Percentiles rank a stretch among this genome's conserved stretches.
Evolutionary conservation across 1,140 invertebrate species (phyloP).

Genomic region (Monochamus saltuarius): DNA sequence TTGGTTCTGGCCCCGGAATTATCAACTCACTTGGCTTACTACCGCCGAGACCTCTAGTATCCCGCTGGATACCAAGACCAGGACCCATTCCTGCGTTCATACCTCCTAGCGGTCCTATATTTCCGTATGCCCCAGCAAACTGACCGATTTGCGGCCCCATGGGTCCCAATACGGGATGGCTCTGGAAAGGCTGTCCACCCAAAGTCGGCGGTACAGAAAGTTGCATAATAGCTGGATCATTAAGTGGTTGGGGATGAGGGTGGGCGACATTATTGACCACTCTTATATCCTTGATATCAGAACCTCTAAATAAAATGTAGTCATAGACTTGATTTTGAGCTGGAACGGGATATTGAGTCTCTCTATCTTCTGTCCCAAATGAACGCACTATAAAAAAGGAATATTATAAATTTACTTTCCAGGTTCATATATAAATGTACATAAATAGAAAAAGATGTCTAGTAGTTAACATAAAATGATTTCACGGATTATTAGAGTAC

Average conservation of each 20-base stretch:
- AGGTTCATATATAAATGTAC: no score
- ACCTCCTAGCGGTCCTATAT: slow-evolving; percentile 55
- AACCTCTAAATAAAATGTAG: slow-evolving; percentile 96
- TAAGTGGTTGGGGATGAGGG: slow-evolving; percentile 65
- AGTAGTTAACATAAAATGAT: no score
- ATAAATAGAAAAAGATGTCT: no score
- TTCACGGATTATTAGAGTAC: no score
- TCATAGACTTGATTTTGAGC: slow-evolving; percentile 98
- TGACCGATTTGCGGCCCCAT: slow-evolving; percentile 57
- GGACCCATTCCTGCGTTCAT: slow-evolving; percentile 58
- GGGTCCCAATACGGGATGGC: slow-evolving; percentile 58
- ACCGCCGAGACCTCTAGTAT: slow-evolving; percentile 55
- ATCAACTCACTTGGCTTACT: slow-evolving; percentile 75
- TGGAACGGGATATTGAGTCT: slow-evolving; percentile 89
- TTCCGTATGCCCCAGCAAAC: slow-evolving; percentile 42
- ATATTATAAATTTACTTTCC: background rate
- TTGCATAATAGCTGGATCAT: slow-evolving; percentile 96
- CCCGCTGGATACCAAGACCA: slow-evolving; percentile 57
- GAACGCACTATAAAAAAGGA: slow-evolving; percentile 81
- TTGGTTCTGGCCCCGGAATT: slow-evolving; percentile 56
- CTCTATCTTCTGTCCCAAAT: slow-evolving; percentile 97
- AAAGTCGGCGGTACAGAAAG: slow-evolving; percentile 71
- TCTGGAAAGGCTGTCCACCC: slow-evolving; percentile 56
- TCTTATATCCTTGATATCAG: slow-evolving; percentile 98
- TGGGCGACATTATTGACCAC: slow-evolving; percentile 79